Conservation (phyloP, 2,888 invertebrate species). For the Brenthis daphne region DNA sequence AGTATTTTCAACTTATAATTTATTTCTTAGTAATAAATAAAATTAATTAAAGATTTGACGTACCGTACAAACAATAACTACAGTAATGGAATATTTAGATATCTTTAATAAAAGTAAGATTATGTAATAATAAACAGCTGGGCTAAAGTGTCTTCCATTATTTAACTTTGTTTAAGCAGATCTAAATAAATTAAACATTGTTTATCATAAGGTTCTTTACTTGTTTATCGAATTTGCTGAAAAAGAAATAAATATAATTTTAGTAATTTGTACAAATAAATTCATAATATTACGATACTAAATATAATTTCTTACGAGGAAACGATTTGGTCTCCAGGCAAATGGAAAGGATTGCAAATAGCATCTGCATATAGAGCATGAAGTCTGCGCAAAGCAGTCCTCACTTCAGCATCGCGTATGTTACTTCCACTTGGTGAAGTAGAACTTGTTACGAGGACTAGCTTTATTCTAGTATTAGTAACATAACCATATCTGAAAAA, state of each 20-base stretch:
- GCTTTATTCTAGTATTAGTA: conserved; percentile 97
- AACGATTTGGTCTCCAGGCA: conserved; percentile 93
- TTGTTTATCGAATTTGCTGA: conserved; percentile 85
- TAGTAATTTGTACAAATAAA: not conserved
- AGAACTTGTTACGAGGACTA: conserved; percentile 95
- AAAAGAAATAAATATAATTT: conserved; percentile 40
- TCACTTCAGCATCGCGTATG: conserved; percentile 95
- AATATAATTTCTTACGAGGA: conserved; percentile 86
- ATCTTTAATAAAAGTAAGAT: too few relatives aligned
- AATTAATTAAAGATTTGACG: too few relatives aligned
- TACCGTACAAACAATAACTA: too few relatives aligned
- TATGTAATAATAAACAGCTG: too few relatives aligned
- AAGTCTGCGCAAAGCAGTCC: conserved; percentile 91
- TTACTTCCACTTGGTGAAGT: conserved; percentile 94
- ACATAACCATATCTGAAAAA: conserved; percentile 93
- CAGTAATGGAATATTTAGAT: too few relatives aligned
- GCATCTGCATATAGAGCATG: conserved; percentile 96
- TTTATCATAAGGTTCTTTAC: conserved; percentile 84
- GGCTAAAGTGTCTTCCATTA: not conserved
- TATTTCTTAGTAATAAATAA: too few relatives aligned
- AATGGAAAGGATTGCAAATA: conserved; percentile 98
- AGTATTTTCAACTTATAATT: too few relatives aligned
- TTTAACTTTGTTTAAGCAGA: not conserved
- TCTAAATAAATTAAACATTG: conserved; percentile 55
- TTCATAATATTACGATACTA: not conserved